Conservation (phyloP, 1,140 invertebrate species). For the Saccostrea glomerata region DNA sequence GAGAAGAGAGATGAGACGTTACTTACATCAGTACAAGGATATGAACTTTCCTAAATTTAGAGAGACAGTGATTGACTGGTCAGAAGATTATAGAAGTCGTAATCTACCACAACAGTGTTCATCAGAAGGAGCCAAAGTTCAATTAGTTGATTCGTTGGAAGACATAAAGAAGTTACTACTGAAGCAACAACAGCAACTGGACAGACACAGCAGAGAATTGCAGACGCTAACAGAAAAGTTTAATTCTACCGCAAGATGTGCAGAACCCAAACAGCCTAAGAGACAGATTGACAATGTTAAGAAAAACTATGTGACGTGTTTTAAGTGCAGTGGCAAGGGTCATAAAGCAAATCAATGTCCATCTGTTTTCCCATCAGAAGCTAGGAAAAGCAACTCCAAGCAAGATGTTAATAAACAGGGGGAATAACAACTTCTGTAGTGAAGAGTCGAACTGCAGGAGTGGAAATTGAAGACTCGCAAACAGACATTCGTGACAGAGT, state of each 20-base stretch:
- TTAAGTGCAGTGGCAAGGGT: conserved; percentile 5
- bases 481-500: neutral
- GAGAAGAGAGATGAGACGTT: conserved; percentile 13
- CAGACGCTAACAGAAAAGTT: neutral
- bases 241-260: neutral
- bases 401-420: neutral
- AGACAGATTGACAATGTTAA: neutral
- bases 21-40: neutral
- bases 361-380: neutral
- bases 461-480: neutral
- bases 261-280: neutral
- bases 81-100: neutral
- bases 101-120: neutral
- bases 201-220: neutral
- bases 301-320: conserved; percentile 14
- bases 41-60: conserved; percentile 22
- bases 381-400: neutral
- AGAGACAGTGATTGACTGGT: neutral
- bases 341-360: conserved; percentile 5
- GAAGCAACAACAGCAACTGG: neutral
- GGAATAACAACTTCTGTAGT: neutral
- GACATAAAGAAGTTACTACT: neutral
- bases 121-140: neutral
- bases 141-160: neutral
- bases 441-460: conserved; percentile 14